Base-by-base conservation (phyloP, 2,888 invertebrate genomes). In the Tiphia femorata region DNA sequence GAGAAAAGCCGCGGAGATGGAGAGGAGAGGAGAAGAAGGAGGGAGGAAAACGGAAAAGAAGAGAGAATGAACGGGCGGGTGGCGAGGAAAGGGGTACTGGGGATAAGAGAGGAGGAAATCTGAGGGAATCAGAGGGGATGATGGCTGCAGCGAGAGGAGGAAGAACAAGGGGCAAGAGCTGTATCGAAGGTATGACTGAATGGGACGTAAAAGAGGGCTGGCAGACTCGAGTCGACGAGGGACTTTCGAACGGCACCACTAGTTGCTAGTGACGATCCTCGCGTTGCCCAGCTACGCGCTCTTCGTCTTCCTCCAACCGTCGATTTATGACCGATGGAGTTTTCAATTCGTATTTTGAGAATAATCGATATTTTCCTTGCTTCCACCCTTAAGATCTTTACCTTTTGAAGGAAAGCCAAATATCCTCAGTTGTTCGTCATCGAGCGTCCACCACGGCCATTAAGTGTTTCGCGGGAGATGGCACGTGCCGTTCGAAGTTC, bases 171-270 rank as follows among this genome's bases (percentile, higher is more conserved):
- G 8, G 25, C 4, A 6, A 25, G 8, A 23, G 23, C 27, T 60
- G 61, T 58, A 52, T 61, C 51, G 44, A 68, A 58, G 62, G 56
- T 53, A 62, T 56, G 50, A 59, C 58, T 58, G 66, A 55, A 52
- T 56, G 58, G 54, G 25, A 52, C 52, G 53, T 38, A 53, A 49
- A 62, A 27, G 48, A 56, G 54, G 58, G 43, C 44, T 49, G 42
- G 25, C 43, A 25, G 51, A 40, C 48, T 53, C 12, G 61, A 50
- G 51, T 51, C 54, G 51, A 47, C 14, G 12, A 25, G 44, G 29
- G 55, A 51, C 53, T 56, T 64, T 66, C 60, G 50, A 56, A 62
- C 53, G 59, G 72, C 65, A 66, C 70, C 70, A 70, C 70, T 70
- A 70, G 72, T 70, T 70, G 70, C 70, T 70, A 63, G 53, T 57